Conservation (phyloP, 2,888 invertebrate genomes). For the Coleophora flavipennella region DNA sequence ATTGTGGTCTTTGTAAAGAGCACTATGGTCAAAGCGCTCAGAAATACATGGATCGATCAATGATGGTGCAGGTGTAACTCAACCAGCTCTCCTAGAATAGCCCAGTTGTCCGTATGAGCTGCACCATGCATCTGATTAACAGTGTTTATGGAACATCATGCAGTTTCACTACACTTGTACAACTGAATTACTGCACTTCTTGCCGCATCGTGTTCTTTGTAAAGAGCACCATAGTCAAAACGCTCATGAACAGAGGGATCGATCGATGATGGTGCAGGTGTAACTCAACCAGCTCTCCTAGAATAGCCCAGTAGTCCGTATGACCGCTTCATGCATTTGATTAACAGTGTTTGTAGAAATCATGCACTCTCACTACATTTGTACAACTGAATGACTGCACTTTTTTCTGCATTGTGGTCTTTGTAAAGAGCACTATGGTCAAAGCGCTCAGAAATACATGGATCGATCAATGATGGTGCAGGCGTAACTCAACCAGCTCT, state of each 20-base stretch:
- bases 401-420: no score
- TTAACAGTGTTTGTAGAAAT: no score
- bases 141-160: no score
- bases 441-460: no score
- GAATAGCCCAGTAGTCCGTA: slow-evolving; percentile 83
- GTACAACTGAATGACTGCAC: no score
- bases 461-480: no score
- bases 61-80: slow-evolving; percentile 84
- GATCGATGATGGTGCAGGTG: slow-evolving; percentile 87
- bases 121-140: slow-evolving; percentile 86
- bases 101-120: slow-evolving; percentile 89
- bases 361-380: no score
- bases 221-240: slow-evolving; percentile 88
- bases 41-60: slow-evolving; percentile 89
- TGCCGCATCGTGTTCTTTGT: slow-evolving; percentile 77
- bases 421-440: no score
- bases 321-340: no score
- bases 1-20: slow-evolving; percentile 83
- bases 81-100: slow-evolving; percentile 79
- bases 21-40: slow-evolving; percentile 87
- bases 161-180: no score
- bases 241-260: slow-evolving; percentile 89
- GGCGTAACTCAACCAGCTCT: no score
- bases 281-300: slow-evolving; percentile 81
- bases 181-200: no score